These are phyloP conservation scores for Rotaria sp. DNA, from an alignment of 2,888 invertebrate species.

Conservation along the genomic window DNA sequence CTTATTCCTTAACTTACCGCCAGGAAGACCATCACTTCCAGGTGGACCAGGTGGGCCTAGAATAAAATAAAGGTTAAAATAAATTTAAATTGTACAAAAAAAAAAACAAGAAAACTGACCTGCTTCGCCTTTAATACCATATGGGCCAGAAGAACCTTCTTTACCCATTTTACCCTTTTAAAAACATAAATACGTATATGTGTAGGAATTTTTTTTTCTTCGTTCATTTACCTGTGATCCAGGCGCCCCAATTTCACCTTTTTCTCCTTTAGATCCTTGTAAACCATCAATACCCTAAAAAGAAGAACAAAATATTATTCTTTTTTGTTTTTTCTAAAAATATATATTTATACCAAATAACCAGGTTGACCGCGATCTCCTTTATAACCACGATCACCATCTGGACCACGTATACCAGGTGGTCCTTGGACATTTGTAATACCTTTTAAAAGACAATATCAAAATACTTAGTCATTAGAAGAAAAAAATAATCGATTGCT, in stretches of 20 bases:
- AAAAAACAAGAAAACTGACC: neutral
- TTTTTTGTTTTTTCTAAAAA: neutral
- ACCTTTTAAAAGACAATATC: neutral
- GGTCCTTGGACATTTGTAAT: constrained; percentile 7
- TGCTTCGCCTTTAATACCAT: constrained; percentile 24
- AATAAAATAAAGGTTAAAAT: neutral
- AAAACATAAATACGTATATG: neutral
- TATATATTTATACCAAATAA: neutral
- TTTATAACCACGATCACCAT: constrained; percentile 31
- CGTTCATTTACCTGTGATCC: constrained; percentile 32
- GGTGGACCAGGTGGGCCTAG: constrained; percentile 28
- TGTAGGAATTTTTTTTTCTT: neutral
- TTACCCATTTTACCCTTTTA: constrained; percentile 2
- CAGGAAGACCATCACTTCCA: constrained; percentile 26
- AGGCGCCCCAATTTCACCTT: constrained; percentile 41
- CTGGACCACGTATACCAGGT: constrained; percentile 14
- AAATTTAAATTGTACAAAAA: neutral
- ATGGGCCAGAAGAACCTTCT: constrained; percentile 30
- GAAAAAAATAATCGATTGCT: too few relatives aligned
- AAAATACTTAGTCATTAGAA: too few relatives aligned
- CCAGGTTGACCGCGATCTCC: constrained; percentile 4
- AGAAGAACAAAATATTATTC: too few relatives aligned
- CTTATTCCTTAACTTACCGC: neutral
- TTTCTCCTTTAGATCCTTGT: constrained; percentile 41
- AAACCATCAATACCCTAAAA: constrained; percentile 27